Evolutionary conservation across 1,140 invertebrate genomes (phyloP).

Genomic region (Lucilia cuprina): DNA sequence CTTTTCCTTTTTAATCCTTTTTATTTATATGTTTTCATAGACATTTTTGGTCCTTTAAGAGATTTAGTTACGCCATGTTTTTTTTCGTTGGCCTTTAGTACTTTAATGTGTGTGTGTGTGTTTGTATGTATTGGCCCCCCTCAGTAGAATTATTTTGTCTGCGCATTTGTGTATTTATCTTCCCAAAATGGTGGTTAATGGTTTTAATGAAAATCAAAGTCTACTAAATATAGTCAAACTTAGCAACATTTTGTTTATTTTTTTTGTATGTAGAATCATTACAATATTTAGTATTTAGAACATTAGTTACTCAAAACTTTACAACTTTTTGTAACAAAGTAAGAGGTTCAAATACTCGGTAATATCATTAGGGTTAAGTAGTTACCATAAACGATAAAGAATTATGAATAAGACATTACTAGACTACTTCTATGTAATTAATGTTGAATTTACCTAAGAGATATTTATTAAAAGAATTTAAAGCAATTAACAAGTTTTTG

Average conservation of each 20-base stretch:
- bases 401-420: too few relatives aligned
- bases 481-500: too few relatives aligned
- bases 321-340: too few relatives aligned
- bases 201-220: conserved; percentile 13
- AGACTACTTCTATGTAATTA: too few relatives aligned
- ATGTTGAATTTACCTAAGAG: too few relatives aligned
- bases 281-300: too few relatives aligned
- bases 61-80: conserved; percentile 1
- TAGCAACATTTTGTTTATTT: not conserved
- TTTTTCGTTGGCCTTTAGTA: not conserved
- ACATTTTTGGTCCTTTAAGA: not conserved
- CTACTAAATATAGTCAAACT: not conserved
- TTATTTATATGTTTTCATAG: not conserved
- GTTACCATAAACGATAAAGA: too few relatives aligned
- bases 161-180: conserved; percentile 2
- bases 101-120: not conserved
- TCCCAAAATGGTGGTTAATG: conserved; percentile 27
- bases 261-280: too few relatives aligned
- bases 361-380: too few relatives aligned
- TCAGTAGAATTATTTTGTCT: not conserved
- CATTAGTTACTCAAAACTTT: too few relatives aligned
- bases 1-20: not conserved
- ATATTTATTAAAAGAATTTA: too few relatives aligned
- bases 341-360: too few relatives aligned
- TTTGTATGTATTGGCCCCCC: not conserved